Percentiles rank a stretch among this genome's conserved stretches.
phyloP scores from a whole-genome alignment of 2,888 invertebrate genomes.

The Galerucella pusilla region DNA sequence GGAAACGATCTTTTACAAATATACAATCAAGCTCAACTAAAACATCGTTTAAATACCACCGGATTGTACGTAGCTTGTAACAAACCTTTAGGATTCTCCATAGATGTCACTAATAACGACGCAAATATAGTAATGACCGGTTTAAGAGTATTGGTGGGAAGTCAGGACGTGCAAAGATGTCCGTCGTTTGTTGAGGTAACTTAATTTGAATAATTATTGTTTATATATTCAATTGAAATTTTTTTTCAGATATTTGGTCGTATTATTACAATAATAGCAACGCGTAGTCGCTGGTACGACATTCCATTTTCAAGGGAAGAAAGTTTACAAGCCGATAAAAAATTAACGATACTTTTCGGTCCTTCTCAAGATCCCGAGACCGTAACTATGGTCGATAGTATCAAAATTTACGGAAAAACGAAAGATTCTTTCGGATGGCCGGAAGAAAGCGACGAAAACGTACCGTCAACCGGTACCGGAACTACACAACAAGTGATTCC shows the following conservation, averaged over 20 bases:
- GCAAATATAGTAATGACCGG: constrained; percentile 86
- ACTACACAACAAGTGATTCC: constrained; percentile 38
- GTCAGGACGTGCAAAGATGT: constrained; percentile 81
- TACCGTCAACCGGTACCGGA: constrained; percentile 52
- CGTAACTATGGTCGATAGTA: constrained; percentile 92
- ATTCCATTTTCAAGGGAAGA: constrained; percentile 95
- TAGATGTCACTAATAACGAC: constrained; percentile 90
- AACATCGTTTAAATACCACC: constrained; percentile 85
- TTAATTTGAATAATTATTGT: constrained; percentile 61
- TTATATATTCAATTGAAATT: not conserved
- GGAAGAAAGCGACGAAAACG: constrained; percentile 87
- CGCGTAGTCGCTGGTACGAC: constrained; percentile 93
- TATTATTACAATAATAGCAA: constrained; percentile 57
- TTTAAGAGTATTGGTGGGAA: constrained; percentile 82
- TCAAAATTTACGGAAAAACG: constrained; percentile 91
- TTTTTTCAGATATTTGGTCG: constrained; percentile 53
- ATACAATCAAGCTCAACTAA: constrained; percentile 93
- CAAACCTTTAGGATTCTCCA: constrained; percentile 87
- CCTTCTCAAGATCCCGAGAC: constrained; percentile 88
- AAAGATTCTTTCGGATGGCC: constrained; percentile 98
- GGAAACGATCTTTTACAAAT: constrained; percentile 95
- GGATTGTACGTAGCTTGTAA: constrained; percentile 95
- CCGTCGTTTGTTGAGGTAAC: constrained; percentile 77
- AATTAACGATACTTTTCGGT: constrained; percentile 84
- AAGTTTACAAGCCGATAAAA: constrained; percentile 91